Conservation (phyloP, 2,888 invertebrate species). For the Lysandra coridon region DNA sequence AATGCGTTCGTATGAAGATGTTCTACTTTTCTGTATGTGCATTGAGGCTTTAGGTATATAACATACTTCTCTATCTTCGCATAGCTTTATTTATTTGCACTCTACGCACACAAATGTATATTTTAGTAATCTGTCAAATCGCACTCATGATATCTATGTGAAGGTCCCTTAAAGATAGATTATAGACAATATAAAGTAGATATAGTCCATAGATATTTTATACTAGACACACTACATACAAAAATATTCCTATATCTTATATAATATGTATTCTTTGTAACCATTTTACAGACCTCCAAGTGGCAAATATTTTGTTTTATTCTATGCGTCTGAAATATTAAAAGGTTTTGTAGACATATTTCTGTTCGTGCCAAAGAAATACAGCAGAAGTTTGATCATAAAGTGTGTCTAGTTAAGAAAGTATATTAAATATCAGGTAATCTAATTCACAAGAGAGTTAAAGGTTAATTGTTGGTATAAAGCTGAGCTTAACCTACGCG, state of each 20-base stretch:
- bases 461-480: too few relatives aligned
- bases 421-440: not conserved
- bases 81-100: not conserved
- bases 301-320: not conserved
- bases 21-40: not conserved
- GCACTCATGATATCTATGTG: constrained; percentile 14
- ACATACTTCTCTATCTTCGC: not conserved
- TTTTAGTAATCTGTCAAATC: constrained; percentile 8
- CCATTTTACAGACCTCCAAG: not conserved
- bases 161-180: constrained; percentile 18
- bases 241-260: not conserved
- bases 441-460: too few relatives aligned
- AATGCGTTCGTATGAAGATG: not conserved
- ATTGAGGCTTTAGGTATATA: not conserved
- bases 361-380: not conserved
- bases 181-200: constrained; percentile 23
- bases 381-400: not conserved
- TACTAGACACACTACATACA: constrained; percentile 4
- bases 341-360: not conserved
- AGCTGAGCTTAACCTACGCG: too few relatives aligned
- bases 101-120: not conserved
- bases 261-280: not conserved
- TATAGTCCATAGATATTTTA: constrained; percentile 8
- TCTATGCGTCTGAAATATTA: not conserved
- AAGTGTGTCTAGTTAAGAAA: constrained; percentile 18